Conservation (phyloP, 1,140 invertebrate species). For the Drosophila kohkoa region DNA sequence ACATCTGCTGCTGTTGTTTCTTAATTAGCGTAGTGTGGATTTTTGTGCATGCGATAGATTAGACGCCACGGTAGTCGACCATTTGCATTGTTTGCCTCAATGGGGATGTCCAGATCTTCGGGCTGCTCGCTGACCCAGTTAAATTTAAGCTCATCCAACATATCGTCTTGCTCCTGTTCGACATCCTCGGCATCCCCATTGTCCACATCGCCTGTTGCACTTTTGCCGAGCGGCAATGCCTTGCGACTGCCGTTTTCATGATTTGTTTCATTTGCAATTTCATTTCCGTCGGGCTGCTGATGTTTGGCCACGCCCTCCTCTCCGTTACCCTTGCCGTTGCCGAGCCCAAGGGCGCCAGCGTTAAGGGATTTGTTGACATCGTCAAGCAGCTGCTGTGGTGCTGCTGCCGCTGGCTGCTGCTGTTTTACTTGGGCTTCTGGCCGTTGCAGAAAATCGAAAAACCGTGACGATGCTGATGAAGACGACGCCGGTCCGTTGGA, state of each 20-base stretch:
- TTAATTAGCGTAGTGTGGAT: conserved; percentile 69
- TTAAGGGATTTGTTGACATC: conserved; percentile 69
- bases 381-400: conserved; percentile 53
- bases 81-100: conserved; percentile 51
- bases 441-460: conserved; percentile 65
- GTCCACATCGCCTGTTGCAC: conserved; percentile 45
- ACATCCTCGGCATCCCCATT: conserved; percentile 32
- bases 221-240: conserved; percentile 44
- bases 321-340: too few species aligned
- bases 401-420: conserved; percentile 32
- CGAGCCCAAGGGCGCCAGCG: conserved; percentile 40
- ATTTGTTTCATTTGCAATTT: conserved; percentile 75
- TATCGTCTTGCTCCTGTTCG: conserved; percentile 24
- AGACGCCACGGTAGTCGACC: conserved; percentile 62
- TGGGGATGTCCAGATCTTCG: conserved; percentile 31
- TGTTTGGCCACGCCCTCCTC: conserved; percentile 35
- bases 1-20: conserved; percentile 41
- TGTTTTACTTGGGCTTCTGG: conserved; percentile 36
- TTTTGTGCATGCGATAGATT: conserved; percentile 71
- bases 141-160: conserved; percentile 41
- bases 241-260: conserved; percentile 59
- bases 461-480: conserved; percentile 50
- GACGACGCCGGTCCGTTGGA: conserved; percentile 22
- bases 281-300: conserved; percentile 69
- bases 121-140: conserved; percentile 58